Evolutionary conservation across 2,113 vertebrate genomes (phyloP).

Genomic region (Otis tarda): DNA sequence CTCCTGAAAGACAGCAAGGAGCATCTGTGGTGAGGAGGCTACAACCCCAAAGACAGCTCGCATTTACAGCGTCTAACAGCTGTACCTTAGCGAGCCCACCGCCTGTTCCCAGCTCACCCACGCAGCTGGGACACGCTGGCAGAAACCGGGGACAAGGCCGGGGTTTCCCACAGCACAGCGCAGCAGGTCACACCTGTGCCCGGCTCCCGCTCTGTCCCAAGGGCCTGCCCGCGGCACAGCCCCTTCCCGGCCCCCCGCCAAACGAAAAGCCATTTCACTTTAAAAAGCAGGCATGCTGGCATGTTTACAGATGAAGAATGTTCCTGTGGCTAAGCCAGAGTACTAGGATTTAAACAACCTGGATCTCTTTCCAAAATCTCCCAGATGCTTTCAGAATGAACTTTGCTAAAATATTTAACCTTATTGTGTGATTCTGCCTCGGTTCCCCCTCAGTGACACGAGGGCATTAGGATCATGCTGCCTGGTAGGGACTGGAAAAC

Average conservation of each 20-base stretch:
- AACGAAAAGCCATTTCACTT: neutral
- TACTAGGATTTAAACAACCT: neutral
- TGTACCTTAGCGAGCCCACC: accelerated
- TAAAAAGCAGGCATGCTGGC: neutral
- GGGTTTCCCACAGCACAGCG: accelerated
- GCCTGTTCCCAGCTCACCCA: neutral
- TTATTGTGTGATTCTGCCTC: neutral
- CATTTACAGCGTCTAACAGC: accelerated
- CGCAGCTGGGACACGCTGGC: accelerated
- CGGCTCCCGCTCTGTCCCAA: accelerated
- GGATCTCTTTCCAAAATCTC: neutral
- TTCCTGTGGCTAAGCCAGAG: neutral
- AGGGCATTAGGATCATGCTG: neutral
- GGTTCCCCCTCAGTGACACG: neutral
- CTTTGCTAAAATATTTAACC: neutral
- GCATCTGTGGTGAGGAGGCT: neutral
- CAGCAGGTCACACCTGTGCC: neutral
- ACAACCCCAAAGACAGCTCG: neutral
- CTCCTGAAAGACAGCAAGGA: neutral
- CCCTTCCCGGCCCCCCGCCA: neutral
- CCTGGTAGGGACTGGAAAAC: neutral
- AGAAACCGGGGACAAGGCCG: neutral
- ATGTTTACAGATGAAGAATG: neutral
- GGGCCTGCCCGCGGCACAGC: neutral
- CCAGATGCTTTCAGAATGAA: neutral